A percentile compares a stretch with the other conserved stretches of the same genome.
phyloP scores from a whole-genome alignment of 2,888 invertebrate genomes.

The Macaria notata region DNA sequence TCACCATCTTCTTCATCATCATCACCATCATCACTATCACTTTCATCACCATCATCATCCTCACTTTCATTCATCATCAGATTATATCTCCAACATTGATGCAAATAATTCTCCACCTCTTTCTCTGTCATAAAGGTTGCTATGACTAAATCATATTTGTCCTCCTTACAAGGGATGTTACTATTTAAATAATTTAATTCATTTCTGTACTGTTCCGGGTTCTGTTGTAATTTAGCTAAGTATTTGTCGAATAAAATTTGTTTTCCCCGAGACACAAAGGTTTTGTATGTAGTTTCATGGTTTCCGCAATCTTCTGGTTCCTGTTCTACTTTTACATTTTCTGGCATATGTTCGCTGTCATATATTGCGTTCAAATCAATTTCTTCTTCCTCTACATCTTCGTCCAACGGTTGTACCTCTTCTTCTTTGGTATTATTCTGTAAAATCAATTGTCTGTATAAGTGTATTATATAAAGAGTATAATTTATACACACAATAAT shows the following conservation, averaged over 20 bases:
- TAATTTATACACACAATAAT: too few relatives aligned
- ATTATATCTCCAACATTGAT: conserved; percentile 71
- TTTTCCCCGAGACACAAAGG: conserved; percentile 66
- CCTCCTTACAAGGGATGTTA: conserved; percentile 66
- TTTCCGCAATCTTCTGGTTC: conserved; percentile 38
- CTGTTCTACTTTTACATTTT: conserved; percentile 44
- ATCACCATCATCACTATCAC: neutral
- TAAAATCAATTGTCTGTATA: conserved; percentile 15
- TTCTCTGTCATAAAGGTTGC: conserved; percentile 58
- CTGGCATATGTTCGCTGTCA: conserved; percentile 51
- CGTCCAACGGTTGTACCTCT: conserved; percentile 55
- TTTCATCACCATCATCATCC: too few relatives aligned
- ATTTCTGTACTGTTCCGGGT: conserved; percentile 45
- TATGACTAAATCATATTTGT: conserved; percentile 64
- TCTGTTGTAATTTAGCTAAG: conserved; percentile 43
- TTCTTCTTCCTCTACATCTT: conserved; percentile 44
- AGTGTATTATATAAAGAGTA: too few relatives aligned
- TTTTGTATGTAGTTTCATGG: conserved; percentile 65
- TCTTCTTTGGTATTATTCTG: conserved; percentile 68
- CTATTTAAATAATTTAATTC: conserved; percentile 57
- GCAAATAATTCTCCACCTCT: conserved; percentile 67
- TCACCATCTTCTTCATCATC: conserved; percentile 42
- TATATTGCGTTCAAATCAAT: conserved; percentile 65
- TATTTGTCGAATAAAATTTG: conserved; percentile 66
- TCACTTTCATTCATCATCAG: conserved; percentile 51